Base-by-base conservation (phyloP, 1,140 invertebrate genomes). In the Charaxes varanes region DNA sequence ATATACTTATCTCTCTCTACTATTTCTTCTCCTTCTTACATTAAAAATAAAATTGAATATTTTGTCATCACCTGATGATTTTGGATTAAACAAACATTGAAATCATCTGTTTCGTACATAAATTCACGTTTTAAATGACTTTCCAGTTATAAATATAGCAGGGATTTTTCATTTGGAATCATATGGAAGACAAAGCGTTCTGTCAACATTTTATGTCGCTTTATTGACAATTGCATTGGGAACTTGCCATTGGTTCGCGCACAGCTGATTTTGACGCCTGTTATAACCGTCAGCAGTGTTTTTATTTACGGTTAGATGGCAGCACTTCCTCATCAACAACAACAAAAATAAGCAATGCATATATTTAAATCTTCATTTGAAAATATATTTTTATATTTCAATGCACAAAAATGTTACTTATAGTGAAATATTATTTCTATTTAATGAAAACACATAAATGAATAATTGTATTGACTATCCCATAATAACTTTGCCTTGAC, bases 241-340 rank as follows among this genome's bases (percentile, higher is more conserved):
- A n/a, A n/a, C n/a, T 44, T 59, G 36, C 66, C 60, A 80, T 77
- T 76, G 76, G 76, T 52, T 43, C 10, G 17, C 8, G 44, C 46
- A 72, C 77, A 81, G 77, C 77, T 81, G 77, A 77, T 81, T 78
- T 77, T 78, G 71, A 77, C 73, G 64, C 51, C 31, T 59, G 35
- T 41, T 52, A 43, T 47, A 33, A 26, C 34, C 37, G 24, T 41
- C 41, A 24, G 12, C 24, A 40, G 19, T 62, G 37, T 52, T n/a
- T 3, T 31, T 10, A 45, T 12, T n/a, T 12, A 1, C 16, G n/a
- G 22, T 43, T 61, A 81, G 77, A 69, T 76, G 64, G 65, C 67
- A 49, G 44, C 60, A 61, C 32, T 45, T 38, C 43, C 41, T 38
- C 16, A 60, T 28, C 53, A 60, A 59, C 68, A 77, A 68, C 71